These are phyloP conservation scores for Eurytemora carolleeae DNA, from an alignment of 1,140 invertebrate species.

Conservation along the genomic window DNA sequence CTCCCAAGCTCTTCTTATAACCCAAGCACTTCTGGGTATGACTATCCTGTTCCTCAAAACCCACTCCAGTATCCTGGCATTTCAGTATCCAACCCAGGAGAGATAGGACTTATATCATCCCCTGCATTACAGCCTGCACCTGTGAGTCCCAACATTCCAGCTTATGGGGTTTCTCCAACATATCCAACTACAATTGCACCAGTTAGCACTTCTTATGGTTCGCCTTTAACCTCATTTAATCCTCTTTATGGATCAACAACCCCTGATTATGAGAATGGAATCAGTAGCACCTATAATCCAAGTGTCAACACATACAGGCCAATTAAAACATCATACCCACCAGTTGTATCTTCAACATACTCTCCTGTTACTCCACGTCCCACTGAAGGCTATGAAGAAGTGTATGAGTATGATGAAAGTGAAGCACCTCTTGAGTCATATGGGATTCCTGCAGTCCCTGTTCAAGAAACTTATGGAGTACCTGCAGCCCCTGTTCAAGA, in stretches of 20 bases:
- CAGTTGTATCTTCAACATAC: slow-evolving; percentile 1
- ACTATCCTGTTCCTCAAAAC: slow-evolving; percentile 1
- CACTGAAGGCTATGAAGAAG: slow-evolving; percentile 6
- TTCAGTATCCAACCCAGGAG: not conserved
- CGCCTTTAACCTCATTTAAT: not conserved
- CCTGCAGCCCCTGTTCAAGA: not conserved
- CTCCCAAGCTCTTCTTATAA: no score
- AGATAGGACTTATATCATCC: not conserved
- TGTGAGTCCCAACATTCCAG: slow-evolving; percentile 1
- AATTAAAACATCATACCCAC: not conserved
- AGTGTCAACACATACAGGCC: not conserved
- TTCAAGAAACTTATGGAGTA: not conserved
- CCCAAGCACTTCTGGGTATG: slow-evolving; percentile 9
- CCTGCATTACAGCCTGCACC: not conserved
- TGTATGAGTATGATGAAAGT: not conserved
- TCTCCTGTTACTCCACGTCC: slow-evolving; percentile 2
- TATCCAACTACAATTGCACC: not conserved
- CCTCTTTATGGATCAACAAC: slow-evolving; percentile 9
- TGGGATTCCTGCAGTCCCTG: not conserved
- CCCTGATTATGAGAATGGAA: not conserved
- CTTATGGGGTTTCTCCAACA: not conserved
- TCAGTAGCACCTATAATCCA: not conserved
- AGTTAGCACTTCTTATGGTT: not conserved
- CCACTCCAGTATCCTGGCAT: not conserved
- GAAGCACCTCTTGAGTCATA: not conserved